Conservation (phyloP, 2,888 invertebrate species). For the Caenorhabditis angaria region DNA sequence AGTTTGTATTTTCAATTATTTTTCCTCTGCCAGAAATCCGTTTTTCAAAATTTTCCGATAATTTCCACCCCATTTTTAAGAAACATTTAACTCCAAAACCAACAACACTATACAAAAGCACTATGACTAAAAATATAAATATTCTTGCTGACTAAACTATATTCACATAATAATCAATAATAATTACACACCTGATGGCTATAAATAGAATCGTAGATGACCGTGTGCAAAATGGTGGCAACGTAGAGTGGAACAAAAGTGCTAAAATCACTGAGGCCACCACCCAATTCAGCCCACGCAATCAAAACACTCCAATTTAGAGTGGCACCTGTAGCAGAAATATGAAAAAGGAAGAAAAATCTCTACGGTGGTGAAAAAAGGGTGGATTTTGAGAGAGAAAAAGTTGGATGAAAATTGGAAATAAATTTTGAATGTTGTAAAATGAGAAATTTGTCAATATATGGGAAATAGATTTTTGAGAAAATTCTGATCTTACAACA, state of each 20-base stretch:
- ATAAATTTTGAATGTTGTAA: too few relatives aligned
- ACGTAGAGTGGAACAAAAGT: conserved; percentile 73
- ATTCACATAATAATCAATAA: not conserved
- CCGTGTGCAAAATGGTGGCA: conserved; percentile 91
- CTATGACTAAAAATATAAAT: not conserved
- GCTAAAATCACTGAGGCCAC: conserved; percentile 9
- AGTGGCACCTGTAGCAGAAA: conserved; percentile 61
- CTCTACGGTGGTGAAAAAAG: not conserved
- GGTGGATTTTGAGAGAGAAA: not conserved
- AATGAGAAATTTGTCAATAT: too few relatives aligned
- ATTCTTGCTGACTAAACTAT: not conserved
- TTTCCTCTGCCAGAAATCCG: too few relatives aligned
- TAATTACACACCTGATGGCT: conserved; percentile 84
- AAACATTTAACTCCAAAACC: not conserved
- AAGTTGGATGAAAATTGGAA: too few relatives aligned
- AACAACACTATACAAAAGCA: not conserved
- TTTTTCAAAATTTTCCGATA: too few relatives aligned
- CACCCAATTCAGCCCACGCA: conserved; percentile 73
- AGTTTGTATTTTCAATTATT: too few relatives aligned
- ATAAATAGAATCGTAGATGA: conserved; percentile 96
- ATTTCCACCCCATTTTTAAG: not conserved
- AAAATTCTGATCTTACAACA: too few relatives aligned
- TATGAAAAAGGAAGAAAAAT: not conserved
- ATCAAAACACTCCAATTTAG: conserved; percentile 75
- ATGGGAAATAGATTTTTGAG: too few relatives aligned